These are phyloP conservation scores for Rattus rattus DNA, from an alignment of 2,113 vertebrate species.

Conservation along the genomic window DNA sequence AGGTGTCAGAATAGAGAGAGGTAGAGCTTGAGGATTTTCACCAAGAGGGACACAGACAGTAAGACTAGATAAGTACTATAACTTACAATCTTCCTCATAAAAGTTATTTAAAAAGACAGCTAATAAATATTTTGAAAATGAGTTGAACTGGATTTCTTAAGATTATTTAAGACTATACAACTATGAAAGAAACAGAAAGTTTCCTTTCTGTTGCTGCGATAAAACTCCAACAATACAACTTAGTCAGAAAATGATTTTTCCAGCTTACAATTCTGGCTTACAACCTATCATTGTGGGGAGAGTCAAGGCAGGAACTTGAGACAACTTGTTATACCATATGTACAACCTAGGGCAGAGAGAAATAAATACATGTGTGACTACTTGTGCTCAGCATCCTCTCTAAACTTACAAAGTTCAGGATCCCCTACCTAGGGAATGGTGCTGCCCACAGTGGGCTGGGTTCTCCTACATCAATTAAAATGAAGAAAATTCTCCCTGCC, in stretches of 20 bases:
- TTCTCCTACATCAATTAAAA: background rate
- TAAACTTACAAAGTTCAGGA: background rate
- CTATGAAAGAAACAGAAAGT: background rate
- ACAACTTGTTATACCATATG: background rate
- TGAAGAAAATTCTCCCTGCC: background rate
- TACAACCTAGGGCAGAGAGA: background rate
- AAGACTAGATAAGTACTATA: background rate
- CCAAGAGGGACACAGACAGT: background rate
- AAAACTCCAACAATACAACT: background rate
- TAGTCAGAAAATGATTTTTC: background rate
- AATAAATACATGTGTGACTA: background rate
- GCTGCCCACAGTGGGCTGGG: background rate
- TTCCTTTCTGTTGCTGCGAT: background rate
- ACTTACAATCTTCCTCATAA: background rate
- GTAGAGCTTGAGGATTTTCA: background rate
- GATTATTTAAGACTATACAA: background rate
- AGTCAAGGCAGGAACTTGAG: background rate
- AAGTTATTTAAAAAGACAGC: background rate
- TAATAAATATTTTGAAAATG: conserved; percentile 3
- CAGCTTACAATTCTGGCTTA: background rate
- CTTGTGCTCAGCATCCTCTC: no score
- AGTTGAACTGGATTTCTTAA: background rate
- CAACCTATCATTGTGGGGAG: background rate
- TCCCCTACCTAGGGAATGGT: background rate
- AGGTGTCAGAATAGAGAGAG: background rate